A percentile compares a stretch with the other conserved stretches of the same genome.
Conservation (phyloP, 2,888 invertebrate genomes). For the Melinopterus prodromus region DNA sequence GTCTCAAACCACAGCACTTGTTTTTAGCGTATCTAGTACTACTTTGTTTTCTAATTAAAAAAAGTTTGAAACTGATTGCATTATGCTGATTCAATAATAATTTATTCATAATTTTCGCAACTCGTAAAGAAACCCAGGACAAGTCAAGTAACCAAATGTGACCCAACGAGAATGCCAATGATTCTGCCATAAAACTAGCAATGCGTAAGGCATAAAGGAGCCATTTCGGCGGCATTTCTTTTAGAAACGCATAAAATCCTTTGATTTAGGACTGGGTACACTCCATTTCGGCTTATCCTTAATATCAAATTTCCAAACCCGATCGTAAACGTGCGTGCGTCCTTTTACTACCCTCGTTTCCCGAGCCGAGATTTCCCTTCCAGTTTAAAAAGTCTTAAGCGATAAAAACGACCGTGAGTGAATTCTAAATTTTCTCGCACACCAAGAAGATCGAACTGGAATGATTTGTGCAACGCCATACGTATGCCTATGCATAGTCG, state of each 20-base stretch:
- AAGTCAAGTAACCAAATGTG: not conserved
- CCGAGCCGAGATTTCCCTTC: not conserved
- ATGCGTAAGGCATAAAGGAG: not conserved
- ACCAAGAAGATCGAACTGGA: not conserved
- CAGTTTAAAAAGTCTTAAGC: not conserved
- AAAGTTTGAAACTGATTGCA: no score
- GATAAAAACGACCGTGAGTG: not conserved
- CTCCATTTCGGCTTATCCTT: not conserved
- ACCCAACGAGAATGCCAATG: not conserved
- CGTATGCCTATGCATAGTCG: not conserved
- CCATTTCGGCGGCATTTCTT: conserved; percentile 4
- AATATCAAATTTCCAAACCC: not conserved
- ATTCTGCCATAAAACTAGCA: not conserved
- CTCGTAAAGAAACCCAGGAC: no score
- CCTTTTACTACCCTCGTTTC: not conserved
- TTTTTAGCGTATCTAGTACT: no score
- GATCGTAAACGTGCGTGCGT: not conserved
- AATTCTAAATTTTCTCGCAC: not conserved
- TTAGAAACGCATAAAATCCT: not conserved
- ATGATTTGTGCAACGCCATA: not conserved
- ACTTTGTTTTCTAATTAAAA: no score
- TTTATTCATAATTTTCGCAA: no score
- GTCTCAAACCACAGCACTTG: no score
- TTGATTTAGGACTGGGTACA: not conserved
- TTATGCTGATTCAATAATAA: no score